These are phyloP conservation scores for Coracias cyanogaster DNA, from an alignment of 2,797 vertebrate species.

Conservation along the genomic window DNA sequence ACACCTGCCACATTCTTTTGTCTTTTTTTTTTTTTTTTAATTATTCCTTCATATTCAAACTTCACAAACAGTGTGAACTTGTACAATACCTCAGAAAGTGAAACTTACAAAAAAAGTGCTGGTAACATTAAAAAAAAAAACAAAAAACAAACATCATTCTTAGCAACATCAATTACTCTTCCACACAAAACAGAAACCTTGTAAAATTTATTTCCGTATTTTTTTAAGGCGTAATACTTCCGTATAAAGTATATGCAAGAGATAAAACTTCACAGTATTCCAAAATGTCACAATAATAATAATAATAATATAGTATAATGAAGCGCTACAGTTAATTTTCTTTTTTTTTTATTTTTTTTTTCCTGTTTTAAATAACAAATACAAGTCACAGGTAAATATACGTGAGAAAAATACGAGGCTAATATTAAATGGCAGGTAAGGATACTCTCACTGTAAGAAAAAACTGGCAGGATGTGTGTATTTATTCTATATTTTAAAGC, in stretches of 20 bases:
- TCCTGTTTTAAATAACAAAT: conserved; percentile 99
- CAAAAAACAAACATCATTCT: conserved; percentile 95
- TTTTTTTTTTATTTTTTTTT: conserved; percentile 82
- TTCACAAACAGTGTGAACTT: conserved; percentile 99
- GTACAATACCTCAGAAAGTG: conserved; percentile 99
- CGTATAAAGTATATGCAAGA: conserved; percentile 99
- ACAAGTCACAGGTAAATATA: conserved; percentile 99
- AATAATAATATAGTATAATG: conserved; percentile 99
- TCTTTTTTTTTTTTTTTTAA: conserved; percentile 83
- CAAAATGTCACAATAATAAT: conserved; percentile 99
- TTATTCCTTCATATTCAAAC: conserved; percentile 99
- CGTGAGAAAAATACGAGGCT: conserved; percentile 99
- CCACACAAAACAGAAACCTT: conserved; percentile 95
- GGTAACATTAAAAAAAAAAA: conserved; percentile 99
- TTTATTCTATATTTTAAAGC: conserved; percentile 94
- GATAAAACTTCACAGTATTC: conserved; percentile 99
- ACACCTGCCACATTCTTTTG: conserved; percentile 58
- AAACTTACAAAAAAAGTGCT: conserved; percentile 99
- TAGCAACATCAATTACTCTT: conserved; percentile 99
- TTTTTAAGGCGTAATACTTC: conserved; percentile 99
- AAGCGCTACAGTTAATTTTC: conserved; percentile 99
- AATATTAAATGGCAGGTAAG: conserved; percentile 99
- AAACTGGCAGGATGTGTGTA: conserved; percentile 91
- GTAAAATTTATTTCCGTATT: conserved; percentile 97
- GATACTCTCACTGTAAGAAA: conserved; percentile 99